Percentiles rank a stretch among this genome's conserved stretches.
phyloP scores from a whole-genome alignment of 2,888 invertebrate genomes.

The Cryptocephalus moraei region DNA sequence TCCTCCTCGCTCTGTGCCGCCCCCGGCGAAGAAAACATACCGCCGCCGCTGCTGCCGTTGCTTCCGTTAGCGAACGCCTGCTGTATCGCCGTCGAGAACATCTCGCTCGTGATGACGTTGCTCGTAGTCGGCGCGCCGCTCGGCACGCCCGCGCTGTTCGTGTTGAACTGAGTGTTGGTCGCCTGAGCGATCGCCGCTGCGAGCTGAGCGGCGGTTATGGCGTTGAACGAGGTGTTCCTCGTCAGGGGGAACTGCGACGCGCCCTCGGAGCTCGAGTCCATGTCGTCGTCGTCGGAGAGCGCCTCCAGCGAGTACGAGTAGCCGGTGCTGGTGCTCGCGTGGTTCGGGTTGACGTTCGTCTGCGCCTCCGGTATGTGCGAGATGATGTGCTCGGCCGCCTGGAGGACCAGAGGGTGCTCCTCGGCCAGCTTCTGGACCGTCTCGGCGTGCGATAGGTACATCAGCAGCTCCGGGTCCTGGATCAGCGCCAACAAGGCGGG shows the following conservation, averaged over 20 bases:
- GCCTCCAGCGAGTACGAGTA: conserved; percentile 45
- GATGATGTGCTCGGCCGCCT: conserved; percentile 58
- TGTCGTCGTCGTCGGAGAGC: conserved; percentile 46
- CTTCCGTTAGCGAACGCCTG: conserved; percentile 46
- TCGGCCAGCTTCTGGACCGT: conserved; percentile 58
- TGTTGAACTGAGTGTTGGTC: conserved; percentile 28
- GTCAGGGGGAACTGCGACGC: conserved; percentile 24
- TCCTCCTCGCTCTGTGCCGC: conserved; percentile 16
- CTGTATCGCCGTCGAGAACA: conserved; percentile 69
- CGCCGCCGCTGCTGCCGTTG: conserved; percentile 7
- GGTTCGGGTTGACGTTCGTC: conserved; percentile 44
- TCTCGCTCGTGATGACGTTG: conserved; percentile 58
- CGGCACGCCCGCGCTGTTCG: conserved; percentile 23
- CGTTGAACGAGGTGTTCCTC: conserved; percentile 33
- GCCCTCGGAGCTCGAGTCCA: conserved; percentile 38
- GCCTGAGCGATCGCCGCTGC: conserved; percentile 62
- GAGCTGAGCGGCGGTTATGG: conserved; percentile 65
- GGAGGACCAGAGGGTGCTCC: conserved; percentile 59
- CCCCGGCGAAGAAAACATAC: background rate
- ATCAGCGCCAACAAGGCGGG: conserved; percentile 64
- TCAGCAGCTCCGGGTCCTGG: conserved; percentile 66
- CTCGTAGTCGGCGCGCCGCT: conserved; percentile 10
- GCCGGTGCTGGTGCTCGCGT: conserved; percentile 40
- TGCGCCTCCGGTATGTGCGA: conserved; percentile 40
- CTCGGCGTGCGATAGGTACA: conserved; percentile 56